Conservation (phyloP, 2,113 vertebrate species). For the Chaetodon auriga region DNA sequence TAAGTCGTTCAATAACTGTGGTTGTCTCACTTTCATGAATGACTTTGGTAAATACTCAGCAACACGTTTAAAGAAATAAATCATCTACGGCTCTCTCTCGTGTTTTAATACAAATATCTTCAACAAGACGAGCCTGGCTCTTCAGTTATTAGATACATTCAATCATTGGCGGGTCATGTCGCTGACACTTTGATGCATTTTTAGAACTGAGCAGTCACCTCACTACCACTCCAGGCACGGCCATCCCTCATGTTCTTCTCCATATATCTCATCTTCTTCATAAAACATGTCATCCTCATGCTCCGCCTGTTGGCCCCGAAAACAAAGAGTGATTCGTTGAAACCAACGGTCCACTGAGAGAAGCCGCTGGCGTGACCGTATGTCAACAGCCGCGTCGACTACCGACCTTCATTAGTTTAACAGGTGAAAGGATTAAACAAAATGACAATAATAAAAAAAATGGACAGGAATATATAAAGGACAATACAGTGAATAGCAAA, state of each 20-base stretch:
- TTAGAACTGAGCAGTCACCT: constrained; percentile 77
- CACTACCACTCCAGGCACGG: constrained; percentile 82
- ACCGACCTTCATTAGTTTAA: constrained; percentile 20
- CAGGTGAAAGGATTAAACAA: constrained; percentile 31
- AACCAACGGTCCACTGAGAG: constrained; percentile 46
- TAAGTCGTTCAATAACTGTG: not conserved
- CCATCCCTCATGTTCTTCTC: constrained; percentile 82
- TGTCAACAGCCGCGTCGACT: constrained; percentile 29
- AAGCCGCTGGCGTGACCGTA: constrained; percentile 46
- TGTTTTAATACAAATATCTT: no score
- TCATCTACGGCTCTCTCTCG: not conserved
- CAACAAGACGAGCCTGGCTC: constrained; percentile 1
- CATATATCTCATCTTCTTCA: constrained; percentile 82
- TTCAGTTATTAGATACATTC: not conserved
- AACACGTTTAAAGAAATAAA: constrained; percentile 5
- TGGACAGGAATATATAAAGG: constrained; percentile 43
- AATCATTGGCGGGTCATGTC: constrained; percentile 2
- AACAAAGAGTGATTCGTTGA: constrained; percentile 76
- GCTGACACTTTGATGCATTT: constrained; percentile 43
- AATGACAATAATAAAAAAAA: constrained; percentile 41
- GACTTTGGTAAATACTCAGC: not conserved
- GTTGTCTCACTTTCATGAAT: not conserved
- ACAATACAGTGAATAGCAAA: constrained; percentile 60
- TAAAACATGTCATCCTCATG: constrained; percentile 82
- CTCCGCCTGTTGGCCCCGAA: constrained; percentile 78